Percentiles rank a stretch among this genome's conserved stretches.
These are phyloP conservation scores for Grallaria varia DNA, from an alignment of 2,113 vertebrate genomes.

Conservation along the genomic window DNA sequence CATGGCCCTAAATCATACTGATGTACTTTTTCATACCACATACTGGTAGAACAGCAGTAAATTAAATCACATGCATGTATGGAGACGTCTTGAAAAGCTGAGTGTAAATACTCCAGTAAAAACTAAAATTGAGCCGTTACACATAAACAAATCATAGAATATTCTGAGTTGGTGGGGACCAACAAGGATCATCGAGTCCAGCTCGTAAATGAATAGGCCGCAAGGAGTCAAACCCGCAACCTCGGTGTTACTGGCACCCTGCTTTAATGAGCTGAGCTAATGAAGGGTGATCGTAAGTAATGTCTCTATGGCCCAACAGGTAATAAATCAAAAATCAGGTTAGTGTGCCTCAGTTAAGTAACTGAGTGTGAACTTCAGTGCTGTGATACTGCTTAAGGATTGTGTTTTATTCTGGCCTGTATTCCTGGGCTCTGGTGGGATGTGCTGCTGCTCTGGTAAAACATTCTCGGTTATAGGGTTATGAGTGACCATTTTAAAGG, in stretches of 20 bases:
- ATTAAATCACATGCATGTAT: accelerated
- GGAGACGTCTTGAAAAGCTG: neutral
- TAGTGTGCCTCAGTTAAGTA: neutral
- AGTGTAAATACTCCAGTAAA: neutral
- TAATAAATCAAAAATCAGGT: neutral
- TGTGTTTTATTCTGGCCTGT: neutral
- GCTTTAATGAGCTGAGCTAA: neutral
- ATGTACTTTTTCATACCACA: neutral
- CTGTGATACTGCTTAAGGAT: neutral
- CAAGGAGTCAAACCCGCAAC: neutral
- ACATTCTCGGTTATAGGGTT: accelerated
- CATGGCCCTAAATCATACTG: neutral
- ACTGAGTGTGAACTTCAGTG: neutral
- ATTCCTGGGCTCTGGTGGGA: neutral
- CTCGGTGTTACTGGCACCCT: neutral
- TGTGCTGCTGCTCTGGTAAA: neutral
- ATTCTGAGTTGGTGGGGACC: neutral
- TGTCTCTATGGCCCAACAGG: neutral
- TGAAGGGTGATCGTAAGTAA: accelerated
- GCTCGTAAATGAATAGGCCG: neutral
- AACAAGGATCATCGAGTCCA: neutral
- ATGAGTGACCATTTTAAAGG: neutral
- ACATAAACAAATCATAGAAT: neutral
- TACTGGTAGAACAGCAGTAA: neutral
- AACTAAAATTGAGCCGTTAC: neutral